A percentile compares a stretch with the other conserved stretches of the same genome.
Evolutionary conservation across 35 echinoderm and acorn worm species (phyloP).

Genomic region (Hemicentrotus pulcherrimus): DNA sequence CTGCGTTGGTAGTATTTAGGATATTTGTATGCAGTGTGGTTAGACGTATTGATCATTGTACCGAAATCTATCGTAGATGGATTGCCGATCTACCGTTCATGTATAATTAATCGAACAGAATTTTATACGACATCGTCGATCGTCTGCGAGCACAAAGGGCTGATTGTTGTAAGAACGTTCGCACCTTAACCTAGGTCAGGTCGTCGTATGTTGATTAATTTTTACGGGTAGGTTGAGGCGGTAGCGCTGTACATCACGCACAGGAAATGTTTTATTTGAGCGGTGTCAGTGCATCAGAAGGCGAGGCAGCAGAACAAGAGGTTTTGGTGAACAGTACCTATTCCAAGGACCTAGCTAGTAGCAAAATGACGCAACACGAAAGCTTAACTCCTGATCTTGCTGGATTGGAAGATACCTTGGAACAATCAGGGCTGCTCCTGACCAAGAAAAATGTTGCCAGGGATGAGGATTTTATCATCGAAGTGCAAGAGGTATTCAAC

Average conservation of each 20-base stretch:
- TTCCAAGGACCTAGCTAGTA: background rate
- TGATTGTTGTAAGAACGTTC: background rate
- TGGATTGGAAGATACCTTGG: conserved; percentile 65
- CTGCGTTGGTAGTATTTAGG: background rate
- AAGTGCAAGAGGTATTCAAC: conserved; percentile 77
- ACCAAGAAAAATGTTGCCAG: conserved; percentile 88
- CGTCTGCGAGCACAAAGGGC: background rate
- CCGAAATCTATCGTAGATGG: background rate
- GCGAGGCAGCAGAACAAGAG: background rate
- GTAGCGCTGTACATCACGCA: background rate
- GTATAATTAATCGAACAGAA: conserved; percentile 6
- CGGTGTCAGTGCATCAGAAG: background rate
- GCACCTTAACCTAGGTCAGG: background rate
- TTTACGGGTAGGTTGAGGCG: background rate
- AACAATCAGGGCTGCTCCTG: conserved; percentile 74
- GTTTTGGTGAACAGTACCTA: background rate
- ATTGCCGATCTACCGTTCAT: background rate
- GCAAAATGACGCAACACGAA: background rate
- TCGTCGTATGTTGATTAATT: conserved; percentile 36
- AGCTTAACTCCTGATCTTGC: background rate
- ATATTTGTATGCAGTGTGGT: background rate
- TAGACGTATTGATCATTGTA: background rate
- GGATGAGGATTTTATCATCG: conserved; percentile 84
- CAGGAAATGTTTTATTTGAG: conserved; percentile 39
- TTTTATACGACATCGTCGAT: background rate